Evolutionary conservation across 2,888 invertebrate species (phyloP), one percentile per base, ranked within the genome.

Genomic region (Villa cingulata): DNA sequence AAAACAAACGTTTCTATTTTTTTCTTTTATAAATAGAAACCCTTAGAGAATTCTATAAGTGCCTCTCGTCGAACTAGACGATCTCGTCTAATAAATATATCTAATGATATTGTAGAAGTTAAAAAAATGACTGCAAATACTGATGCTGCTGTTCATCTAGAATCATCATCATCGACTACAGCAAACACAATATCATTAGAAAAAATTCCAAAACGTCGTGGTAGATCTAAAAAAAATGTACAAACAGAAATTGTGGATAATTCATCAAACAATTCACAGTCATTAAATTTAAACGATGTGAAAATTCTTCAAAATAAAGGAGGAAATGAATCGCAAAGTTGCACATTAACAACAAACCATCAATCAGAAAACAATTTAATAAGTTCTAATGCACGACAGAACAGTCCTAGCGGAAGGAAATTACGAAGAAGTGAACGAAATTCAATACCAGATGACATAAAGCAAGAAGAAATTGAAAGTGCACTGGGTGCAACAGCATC

Each of bases 191-290:
- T 7, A 6, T 37, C 44, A 7, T 39, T 45, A 34, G 46, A 47
- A 19, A 42, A 37, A 23, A 48, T 47, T 3, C 38, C 32, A 0
- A 53, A 54, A 48, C 55, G 60, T 42, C 56, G 60, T 18, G 60
- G 60, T 2, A 53, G 60, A 43, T 57, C 57, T 9, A 58, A 57
- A 45, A 60, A 58, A 51, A 27, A 48, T 4, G 37, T 48, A 32
- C 49, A 49, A 34, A 48, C 48, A 17, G 46, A 38, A 46, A 34
- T 18, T 20, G 15, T n/a, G n/a, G 14, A 19, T 37, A 45, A 16
- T 36, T 17, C 20, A 16, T 16, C 32, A 32, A 18, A 38, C 3
- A 15, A 16, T 18, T 17, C 20, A 46, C 17, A 16, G 6, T 14
- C 6, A 36, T 15, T 4, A 37, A 32, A 32, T 32, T 32, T 12